A percentile compares a stretch with the other conserved stretches of the same genome.
Conservation (phyloP, 2,888 invertebrate species). For the Cheilosia variabilis region DNA sequence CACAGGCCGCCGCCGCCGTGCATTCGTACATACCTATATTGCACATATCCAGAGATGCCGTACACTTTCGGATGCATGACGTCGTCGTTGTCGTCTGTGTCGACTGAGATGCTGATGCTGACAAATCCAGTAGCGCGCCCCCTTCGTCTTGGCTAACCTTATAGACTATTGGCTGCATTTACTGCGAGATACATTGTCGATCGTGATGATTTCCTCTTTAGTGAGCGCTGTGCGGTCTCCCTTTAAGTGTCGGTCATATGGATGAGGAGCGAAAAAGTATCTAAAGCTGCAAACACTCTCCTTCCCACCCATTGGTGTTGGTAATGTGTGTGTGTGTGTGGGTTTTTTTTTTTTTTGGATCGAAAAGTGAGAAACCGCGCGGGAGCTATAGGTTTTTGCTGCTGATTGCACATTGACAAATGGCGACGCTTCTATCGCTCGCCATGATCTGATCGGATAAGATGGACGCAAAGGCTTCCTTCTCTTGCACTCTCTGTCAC, state of each 20-base stretch:
- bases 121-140: slow-evolving; percentile 48
- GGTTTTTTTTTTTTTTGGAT: slow-evolving; percentile 15
- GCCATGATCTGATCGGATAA: slow-evolving; percentile 70
- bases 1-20: slow-evolving; percentile 37
- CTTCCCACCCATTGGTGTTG: slow-evolving; percentile 60
- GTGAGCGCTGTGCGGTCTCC: slow-evolving; percentile 72
- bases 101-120: slow-evolving; percentile 41
- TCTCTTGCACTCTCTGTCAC: slow-evolving; percentile 17
- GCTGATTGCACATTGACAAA: slow-evolving; percentile 72
- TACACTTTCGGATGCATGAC: slow-evolving; percentile 70
- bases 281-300: slow-evolving; percentile 60
- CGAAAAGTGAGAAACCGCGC: slow-evolving; percentile 64
- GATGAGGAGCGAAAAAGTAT: slow-evolving; percentile 71
- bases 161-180: slow-evolving; percentile 37
- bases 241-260: slow-evolving; percentile 76
- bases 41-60: not conserved
- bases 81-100: slow-evolving; percentile 40
- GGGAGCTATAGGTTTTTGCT: slow-evolving; percentile 56
- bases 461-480: slow-evolving; percentile 54
- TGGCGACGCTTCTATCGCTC: slow-evolving; percentile 73
- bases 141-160: slow-evolving; percentile 31
- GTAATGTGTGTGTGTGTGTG: slow-evolving; percentile 19
- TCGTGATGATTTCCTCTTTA: slow-evolving; percentile 72
- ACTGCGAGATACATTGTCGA: slow-evolving; percentile 65
- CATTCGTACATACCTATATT: not conserved